Evolutionary conservation across 2,113 vertebrate genomes (phyloP), one percentile per base, ranked within the genome.

Genomic region (Entomyzon cyanotis): DNA sequence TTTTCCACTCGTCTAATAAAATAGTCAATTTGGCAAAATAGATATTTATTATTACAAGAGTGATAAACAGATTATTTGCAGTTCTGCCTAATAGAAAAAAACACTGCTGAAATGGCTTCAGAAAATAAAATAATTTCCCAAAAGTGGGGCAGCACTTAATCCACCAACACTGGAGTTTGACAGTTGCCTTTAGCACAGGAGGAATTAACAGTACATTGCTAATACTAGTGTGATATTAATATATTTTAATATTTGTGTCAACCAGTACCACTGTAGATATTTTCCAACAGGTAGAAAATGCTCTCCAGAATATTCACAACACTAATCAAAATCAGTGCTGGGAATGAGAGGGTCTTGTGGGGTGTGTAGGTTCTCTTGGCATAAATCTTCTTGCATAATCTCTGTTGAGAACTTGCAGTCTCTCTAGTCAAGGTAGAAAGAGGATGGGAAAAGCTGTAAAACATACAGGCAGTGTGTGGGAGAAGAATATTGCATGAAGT

Each of bases 401-500:
- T 90, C 68, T 83, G 47, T 50, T n/a, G 50, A 93, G 78, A 80
- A 35, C 63, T 90, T 75, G 35, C 35, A 60, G 35, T 86, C 87
- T 88, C 69, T 50, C 64, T 58, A 92, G 79, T 87, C 84, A 95
- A 94, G 89, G 85, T 88, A 92, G 86, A 78, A 87, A 87, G 23
- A 77, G 49, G 70, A 80, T 90, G 75, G 42, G 44, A 28, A 91
- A 82, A 86, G n/a, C 73, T 93, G 88, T 77, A 94, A 84, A 94
- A 81, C 69, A 17, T 25, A 3, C 49, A 94, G 80, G 86, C 83
- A 87, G 73, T 64, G 89, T 90, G 88, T 95, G 80, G 83, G 88
- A 94, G 95, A 96, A 47, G 89, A 86, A 47, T 59, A 84, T 56
- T 94, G 56, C 92, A 84, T 73, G 67, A 95, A 94, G 74, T 94